Percentiles rank a stretch among this genome's conserved stretches.
Evolutionary conservation across 1,140 invertebrate genomes (phyloP).

Genomic region (Sinonovacula constricta): DNA sequence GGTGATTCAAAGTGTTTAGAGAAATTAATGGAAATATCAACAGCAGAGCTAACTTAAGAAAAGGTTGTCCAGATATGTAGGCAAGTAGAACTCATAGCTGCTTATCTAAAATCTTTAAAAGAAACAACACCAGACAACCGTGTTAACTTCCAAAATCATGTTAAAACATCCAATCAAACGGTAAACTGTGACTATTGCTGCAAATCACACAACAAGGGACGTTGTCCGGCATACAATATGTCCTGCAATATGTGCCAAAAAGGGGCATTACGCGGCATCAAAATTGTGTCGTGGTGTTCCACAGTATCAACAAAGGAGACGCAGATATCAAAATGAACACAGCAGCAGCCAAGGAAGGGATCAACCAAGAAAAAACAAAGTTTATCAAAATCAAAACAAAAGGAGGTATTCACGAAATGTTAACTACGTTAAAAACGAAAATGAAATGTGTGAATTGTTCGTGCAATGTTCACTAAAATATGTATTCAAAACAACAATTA

Average conservation of each 20-base stretch:
- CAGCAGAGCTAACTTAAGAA: constrained; percentile 23
- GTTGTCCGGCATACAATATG: constrained; percentile 38
- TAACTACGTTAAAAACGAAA: background rate
- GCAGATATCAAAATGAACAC: background rate
- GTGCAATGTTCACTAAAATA: constrained; percentile 18
- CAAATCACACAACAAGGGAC: constrained; percentile 21
- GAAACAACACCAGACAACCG: background rate
- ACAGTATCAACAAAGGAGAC: constrained; percentile 2
- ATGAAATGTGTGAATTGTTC: constrained; percentile 13
- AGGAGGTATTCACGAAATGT: background rate
- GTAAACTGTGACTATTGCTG: constrained; percentile 36
- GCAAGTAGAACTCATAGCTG: constrained; percentile 47
- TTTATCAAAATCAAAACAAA: background rate
- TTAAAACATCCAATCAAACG: background rate
- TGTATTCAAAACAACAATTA: constrained; percentile 6
- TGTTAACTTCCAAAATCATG: background rate
- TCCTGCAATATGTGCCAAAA: constrained; percentile 11
- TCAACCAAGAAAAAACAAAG: background rate
- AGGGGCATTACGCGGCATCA: constrained; percentile 45
- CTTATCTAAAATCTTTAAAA: constrained; percentile 35
- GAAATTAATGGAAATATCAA: constrained; percentile 53
- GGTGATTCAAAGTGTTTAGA: constrained; percentile 51
- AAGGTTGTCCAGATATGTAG: constrained; percentile 49
- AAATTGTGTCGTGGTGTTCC: constrained; percentile 5
- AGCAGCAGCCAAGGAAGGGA: background rate